A percentile compares a stretch with the other conserved stretches of the same genome.
phyloP scores from a whole-genome alignment of 2,113 vertebrate species.

The Macheiramphus alcinus region DNA sequence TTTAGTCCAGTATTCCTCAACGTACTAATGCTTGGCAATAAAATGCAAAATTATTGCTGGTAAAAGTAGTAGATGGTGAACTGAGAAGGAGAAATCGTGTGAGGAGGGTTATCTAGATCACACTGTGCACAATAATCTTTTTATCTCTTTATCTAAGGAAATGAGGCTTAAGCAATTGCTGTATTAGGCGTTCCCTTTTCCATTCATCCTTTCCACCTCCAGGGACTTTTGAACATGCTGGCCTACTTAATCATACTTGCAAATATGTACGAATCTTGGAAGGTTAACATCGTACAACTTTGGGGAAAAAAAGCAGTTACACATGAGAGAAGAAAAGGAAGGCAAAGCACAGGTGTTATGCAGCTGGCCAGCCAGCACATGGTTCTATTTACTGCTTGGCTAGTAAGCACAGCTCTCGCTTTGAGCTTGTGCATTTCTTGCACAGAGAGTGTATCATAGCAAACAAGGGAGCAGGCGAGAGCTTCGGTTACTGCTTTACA shows the following conservation, averaged over 20 bases:
- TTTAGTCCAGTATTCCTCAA: neutral
- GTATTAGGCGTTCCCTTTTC: neutral
- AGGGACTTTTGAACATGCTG: neutral
- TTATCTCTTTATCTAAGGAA: conserved; percentile 15
- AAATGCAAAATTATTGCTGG: neutral
- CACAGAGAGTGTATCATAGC: neutral
- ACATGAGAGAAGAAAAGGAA: neutral
- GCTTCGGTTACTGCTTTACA: neutral
- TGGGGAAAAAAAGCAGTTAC: neutral
- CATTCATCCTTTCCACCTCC: neutral
- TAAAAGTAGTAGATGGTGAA: neutral
- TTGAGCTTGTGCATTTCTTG: neutral
- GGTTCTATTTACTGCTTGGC: neutral
- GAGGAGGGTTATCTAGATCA: neutral
- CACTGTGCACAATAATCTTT: neutral
- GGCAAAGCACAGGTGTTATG: neutral
- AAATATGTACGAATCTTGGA: neutral
- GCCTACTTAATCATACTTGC: neutral
- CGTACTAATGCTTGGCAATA: neutral
- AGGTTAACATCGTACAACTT: neutral
- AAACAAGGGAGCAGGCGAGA: fast-evolving
- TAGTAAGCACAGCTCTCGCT: neutral
- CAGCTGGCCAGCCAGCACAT: neutral
- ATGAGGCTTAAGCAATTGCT: neutral
- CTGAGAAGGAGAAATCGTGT: neutral